These are phyloP conservation scores for Entelurus aequoreus DNA, from an alignment of 2,113 vertebrate species.

Conservation along the genomic window DNA sequence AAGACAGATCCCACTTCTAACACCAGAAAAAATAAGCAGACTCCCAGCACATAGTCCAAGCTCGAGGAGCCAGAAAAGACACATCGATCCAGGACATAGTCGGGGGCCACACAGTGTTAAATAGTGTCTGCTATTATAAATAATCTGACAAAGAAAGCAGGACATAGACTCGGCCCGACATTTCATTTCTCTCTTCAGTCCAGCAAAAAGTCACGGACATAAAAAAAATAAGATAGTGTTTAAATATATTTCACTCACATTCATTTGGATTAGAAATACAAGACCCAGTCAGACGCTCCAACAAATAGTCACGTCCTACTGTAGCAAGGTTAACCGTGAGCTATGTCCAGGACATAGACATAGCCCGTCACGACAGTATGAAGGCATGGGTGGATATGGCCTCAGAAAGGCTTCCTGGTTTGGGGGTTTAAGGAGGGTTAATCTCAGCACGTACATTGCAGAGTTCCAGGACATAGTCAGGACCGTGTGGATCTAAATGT, in stretches of 20 bases:
- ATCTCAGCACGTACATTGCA: too few relatives aligned
- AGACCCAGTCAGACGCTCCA: background rate
- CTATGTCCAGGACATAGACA: background rate
- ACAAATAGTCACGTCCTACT: constrained; percentile 9
- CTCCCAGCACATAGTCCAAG: background rate
- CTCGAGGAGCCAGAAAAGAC: too few relatives aligned
- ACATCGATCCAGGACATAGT: constrained; percentile 6
- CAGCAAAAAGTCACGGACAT: background rate
- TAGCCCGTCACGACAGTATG: constrained; percentile 10
- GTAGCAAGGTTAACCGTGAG: background rate
- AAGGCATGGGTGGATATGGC: background rate
- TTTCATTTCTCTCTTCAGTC: background rate
- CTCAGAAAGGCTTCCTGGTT: background rate
- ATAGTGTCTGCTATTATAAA: constrained; percentile 5
- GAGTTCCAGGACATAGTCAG: too few relatives aligned
- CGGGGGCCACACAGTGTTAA: background rate
- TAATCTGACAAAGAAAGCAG: background rate
- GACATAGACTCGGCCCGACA: constrained; percentile 10
- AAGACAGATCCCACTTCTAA: constrained; percentile 13
- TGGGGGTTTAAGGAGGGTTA: background rate
- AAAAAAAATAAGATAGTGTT: background rate
- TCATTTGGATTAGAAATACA: constrained; percentile 1
- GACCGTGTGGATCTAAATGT: too few relatives aligned
- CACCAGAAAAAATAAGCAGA: too few relatives aligned
- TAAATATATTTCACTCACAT: constrained; percentile 5